A percentile compares a stretch with the other conserved stretches of the same genome.
These are phyloP conservation scores for Rana temporaria DNA, from an alignment of 2,113 vertebrate species.

Conservation along the genomic window DNA sequence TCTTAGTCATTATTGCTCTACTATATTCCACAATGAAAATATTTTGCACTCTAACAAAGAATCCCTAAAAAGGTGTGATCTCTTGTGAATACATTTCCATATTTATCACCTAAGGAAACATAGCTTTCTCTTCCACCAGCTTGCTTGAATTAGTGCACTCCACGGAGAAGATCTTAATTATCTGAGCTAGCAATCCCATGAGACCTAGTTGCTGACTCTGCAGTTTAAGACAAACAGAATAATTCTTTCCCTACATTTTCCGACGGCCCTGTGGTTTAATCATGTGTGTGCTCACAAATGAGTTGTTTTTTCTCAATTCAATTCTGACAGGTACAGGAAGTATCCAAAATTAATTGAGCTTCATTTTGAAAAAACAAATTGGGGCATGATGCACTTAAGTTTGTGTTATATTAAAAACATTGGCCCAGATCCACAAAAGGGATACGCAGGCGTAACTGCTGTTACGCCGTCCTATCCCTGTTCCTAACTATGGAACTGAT, in stretches of 20 bases:
- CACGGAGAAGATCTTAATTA: constrained; percentile 50
- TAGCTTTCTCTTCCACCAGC: constrained; percentile 36
- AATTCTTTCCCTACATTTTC: constrained; percentile 25
- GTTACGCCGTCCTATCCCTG: too few species aligned
- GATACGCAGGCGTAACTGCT: too few species aligned
- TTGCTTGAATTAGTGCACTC: constrained; percentile 49
- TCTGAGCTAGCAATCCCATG: constrained; percentile 49
- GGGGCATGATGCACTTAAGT: too few species aligned
- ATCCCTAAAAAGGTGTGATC: neutral
- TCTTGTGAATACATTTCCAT: constrained; percentile 27
- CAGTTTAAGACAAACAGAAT: constrained; percentile 34
- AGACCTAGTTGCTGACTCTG: constrained; percentile 41
- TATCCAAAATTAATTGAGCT: neutral
- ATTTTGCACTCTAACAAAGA: neutral
- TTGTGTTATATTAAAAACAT: too few species aligned
- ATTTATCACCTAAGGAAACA: constrained; percentile 19
- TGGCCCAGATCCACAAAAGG: too few species aligned
- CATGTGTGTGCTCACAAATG: constrained; percentile 43
- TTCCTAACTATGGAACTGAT: too few species aligned
- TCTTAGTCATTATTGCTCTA: constrained; percentile 13
- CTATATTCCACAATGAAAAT: constrained; percentile 2
- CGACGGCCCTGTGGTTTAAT: constrained; percentile 30
- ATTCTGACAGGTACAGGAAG: constrained; percentile 17
- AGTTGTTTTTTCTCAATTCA: constrained; percentile 27
- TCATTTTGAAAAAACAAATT: too few species aligned